Evolutionary conservation across 2,888 invertebrate genomes (phyloP), one percentile per base, ranked within the genome.

Genomic region (Xanthorhoe spadicearia): DNA sequence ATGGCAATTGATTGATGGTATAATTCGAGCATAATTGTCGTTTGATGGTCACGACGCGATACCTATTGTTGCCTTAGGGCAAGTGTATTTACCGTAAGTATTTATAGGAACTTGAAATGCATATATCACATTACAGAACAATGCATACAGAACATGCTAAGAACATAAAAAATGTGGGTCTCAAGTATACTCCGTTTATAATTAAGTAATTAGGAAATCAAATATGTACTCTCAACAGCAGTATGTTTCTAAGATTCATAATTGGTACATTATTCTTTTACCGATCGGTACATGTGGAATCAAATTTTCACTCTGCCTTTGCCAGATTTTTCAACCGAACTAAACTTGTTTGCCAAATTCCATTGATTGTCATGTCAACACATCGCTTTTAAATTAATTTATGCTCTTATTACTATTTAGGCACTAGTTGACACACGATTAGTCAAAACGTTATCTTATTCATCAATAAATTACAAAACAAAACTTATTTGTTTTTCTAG

Each of bases 1-100:
- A 84, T 77, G 81, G 83, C 85, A 79, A 84, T 85, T 87, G 89
- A 89, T 89, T 87, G 88, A 90, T 90, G 83, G 87, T 84, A 86
- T 89, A 88, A 90, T 88, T 87, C 80, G 75, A 82, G 75, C 76
- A 77, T 88, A 89, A 89, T 89, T 86, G 87, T 87, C 86, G 83
- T 85, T 79, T 77, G 82, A 85, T 84, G 86, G 90, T 89, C 89
- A 90, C 90, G 90, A 88, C 78, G 79, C 77, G 69, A 78, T 80
- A 81, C 77, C 74, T 67, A 77, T 72, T 78, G 79, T 23, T 77
- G 83, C 84, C 82, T 75, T 69, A 70, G 79, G 83, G 79, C 77
- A 74, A 69, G 66, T 60, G 19, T 61, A 70, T 49, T 43, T 61
- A 65, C 53, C 51, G 63, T 54, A 48, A 57, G 35, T 15, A 60